phyloP scores from a whole-genome alignment of 1,140 invertebrate species.

The Camponotus floridanus region DNA sequence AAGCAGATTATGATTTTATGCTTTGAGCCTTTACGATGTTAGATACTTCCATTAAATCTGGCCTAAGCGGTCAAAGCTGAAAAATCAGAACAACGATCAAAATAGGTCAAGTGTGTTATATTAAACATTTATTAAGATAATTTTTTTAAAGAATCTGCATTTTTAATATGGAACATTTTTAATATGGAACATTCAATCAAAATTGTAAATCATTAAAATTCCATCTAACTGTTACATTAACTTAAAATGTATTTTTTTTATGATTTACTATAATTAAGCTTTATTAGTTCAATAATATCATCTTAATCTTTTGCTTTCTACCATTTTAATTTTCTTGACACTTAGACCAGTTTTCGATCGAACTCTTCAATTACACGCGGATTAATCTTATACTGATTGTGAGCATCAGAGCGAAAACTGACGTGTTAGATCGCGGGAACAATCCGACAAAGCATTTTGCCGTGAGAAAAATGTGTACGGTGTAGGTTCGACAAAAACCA shows the following conservation, averaged over 20 bases:
- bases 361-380: slow-evolving; percentile 23
- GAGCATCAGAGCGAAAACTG: slow-evolving; percentile 27
- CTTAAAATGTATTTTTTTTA: not conserved
- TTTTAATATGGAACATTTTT: not conserved
- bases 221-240: not conserved
- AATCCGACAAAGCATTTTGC: slow-evolving; percentile 11
- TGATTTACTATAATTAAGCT: not conserved
- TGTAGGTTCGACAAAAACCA: slow-evolving; percentile 36
- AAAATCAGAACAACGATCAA: not conserved
- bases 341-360: slow-evolving; percentile 44
- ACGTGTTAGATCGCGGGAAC: slow-evolving; percentile 18
- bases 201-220: not conserved
- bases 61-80: not conserved
- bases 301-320: not conserved
- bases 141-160: not conserved
- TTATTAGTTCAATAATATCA: not conserved
- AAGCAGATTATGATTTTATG: slow-evolving; percentile 17
- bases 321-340: slow-evolving; percentile 5
- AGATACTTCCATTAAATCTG: slow-evolving; percentile 40
- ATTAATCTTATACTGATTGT: not conserved
- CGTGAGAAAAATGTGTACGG: slow-evolving; percentile 20
- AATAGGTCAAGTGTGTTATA: not conserved
- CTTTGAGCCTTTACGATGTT: not conserved
- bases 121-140: not conserved
- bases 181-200: not conserved